Base-by-base conservation (phyloP, 2,113 vertebrate species). In the Ictalurus punctatus region DNA sequence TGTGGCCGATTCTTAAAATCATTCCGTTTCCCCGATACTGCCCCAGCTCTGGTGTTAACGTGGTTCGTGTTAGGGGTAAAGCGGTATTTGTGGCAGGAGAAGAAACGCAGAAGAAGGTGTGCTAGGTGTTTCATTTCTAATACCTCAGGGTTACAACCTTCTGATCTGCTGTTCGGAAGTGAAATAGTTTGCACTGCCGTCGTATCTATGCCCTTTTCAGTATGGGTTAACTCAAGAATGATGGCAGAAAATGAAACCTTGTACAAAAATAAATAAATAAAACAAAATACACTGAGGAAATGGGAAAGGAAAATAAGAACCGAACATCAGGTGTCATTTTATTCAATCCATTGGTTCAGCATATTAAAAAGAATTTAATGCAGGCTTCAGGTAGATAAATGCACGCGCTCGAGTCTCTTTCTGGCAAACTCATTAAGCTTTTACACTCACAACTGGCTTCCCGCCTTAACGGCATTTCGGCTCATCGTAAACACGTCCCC, bases 391-490 rank as follows among this genome's bases (percentile, higher is more conserved):
- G 27, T 80, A n/a, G 54, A 59, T 59, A 34, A 59, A 34, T 4
- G 8, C 1, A 17, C n/a, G 3, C 34, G 65, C 86, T 85, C 92
- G 90, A 90, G 90, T 90, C 90, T 90, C 85, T 91, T 65, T 90
- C 91, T 90, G 92, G 91, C 89, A 79, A 92, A 89, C 93, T 94
- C 92, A 93, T 95, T 95, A 95, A 90, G 92, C 91, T 91, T 91
- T 79, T 92, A 90, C 83, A 92, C 92, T 88, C 93, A 94, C 94
- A 96, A 94, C 94, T 95, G 93, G 94, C 90, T 89, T 34, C 78
- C 78, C 69, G 83, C 90, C 92, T 91, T 88, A 86, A 92, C 92
- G 87, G 1, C 79, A 90, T 91, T 92, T 88, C 90, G 61, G 87
- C 91, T 92, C 67, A 89, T 89, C 82, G 78, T 82, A 30, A 92